phyloP scores from a whole-genome alignment of 2,113 vertebrate species.

The Trogon surrucura region DNA sequence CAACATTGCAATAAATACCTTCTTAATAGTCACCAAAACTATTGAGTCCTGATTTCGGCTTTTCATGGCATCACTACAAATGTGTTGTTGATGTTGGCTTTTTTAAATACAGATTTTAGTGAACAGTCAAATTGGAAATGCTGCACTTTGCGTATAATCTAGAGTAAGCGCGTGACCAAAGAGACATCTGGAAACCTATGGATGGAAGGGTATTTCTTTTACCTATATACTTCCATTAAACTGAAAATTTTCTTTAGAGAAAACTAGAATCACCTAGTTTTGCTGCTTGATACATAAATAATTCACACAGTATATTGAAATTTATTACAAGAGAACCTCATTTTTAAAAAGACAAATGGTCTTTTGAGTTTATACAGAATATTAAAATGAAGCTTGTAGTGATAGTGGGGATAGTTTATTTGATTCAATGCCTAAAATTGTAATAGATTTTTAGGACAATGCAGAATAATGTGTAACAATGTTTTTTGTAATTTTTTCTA shows the following conservation, averaged over 20 bases:
- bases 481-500: neutral
- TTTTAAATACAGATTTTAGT: neutral
- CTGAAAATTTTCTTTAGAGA: neutral
- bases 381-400: neutral
- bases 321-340: neutral
- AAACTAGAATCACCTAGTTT: neutral
- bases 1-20: too few relatives aligned
- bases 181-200: neutral
- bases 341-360: constrained; percentile 18
- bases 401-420: neutral
- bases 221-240: neutral
- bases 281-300: neutral
- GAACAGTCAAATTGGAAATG: neutral
- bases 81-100: too few relatives aligned
- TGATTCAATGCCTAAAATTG: neutral
- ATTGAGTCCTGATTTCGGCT: too few relatives aligned
- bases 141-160: neutral
- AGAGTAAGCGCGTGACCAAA: neutral
- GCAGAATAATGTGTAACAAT: neutral
- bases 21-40: too few relatives aligned
- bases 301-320: neutral
- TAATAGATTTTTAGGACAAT: neutral
- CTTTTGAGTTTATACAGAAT: neutral
- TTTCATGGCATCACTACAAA: too few relatives aligned
- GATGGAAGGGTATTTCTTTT: neutral